Evolutionary conservation across 2,113 vertebrate genomes (phyloP).

Genomic region (Ornithorhynchus anatinus): DNA sequence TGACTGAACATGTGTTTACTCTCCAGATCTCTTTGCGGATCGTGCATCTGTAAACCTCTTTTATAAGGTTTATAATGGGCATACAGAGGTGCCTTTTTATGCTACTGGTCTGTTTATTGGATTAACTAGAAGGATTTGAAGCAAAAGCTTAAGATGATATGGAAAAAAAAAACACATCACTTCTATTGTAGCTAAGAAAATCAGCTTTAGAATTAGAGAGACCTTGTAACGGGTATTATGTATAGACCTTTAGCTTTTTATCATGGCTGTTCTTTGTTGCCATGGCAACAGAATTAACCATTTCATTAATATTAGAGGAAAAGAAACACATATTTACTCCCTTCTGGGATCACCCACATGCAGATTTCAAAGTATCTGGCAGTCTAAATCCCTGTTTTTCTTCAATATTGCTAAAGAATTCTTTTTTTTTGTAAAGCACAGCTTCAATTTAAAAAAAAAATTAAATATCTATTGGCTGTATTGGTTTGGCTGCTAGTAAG

Average conservation of each 20-base stretch:
- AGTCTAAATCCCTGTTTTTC: conserved; percentile 49
- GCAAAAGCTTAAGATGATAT: conserved; percentile 72
- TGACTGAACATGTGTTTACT: conserved; percentile 22
- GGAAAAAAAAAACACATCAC: conserved; percentile 74
- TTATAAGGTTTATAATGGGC: conserved; percentile 56
- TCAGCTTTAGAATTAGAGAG: conserved; percentile 81
- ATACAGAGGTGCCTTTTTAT: conserved; percentile 64
- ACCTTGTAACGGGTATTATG: conserved; percentile 81
- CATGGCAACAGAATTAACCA: conserved; percentile 85
- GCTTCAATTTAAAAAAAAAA: conserved; percentile 43
- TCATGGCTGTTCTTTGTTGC: conserved; percentile 81
- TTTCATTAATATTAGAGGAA: conserved; percentile 77
- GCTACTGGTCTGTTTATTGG: conserved; percentile 67
- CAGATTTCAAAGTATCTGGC: conserved; percentile 56
- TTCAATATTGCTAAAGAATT: conserved; percentile 44
- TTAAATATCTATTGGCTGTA: conserved; percentile 64
- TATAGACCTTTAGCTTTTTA: conserved; percentile 81
- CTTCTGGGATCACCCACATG: conserved; percentile 52
- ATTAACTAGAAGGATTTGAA: conserved; percentile 72
- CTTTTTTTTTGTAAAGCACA: conserved; percentile 47
- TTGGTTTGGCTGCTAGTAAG: conserved; percentile 62
- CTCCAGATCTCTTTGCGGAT: conserved; percentile 21
- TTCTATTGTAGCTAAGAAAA: conserved; percentile 78
- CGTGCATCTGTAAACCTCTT: conserved; percentile 59
- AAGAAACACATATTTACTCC: conserved; percentile 59